phyloP scores from a whole-genome alignment of 2,888 invertebrate genomes.

The Cylloceria caligata region DNA sequence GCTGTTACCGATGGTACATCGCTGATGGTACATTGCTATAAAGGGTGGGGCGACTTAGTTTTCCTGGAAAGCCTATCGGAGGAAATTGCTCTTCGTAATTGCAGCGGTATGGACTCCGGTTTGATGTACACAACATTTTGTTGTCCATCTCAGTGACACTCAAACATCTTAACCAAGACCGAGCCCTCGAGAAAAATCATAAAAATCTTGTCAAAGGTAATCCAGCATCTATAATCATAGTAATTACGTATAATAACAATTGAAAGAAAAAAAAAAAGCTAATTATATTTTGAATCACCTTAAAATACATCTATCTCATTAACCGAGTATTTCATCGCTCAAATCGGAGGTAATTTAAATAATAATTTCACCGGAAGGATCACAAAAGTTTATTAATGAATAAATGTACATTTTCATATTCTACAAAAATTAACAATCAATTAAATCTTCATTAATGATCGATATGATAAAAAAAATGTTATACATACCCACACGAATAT shows the following conservation, averaged over 20 bases:
- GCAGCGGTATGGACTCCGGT: constrained; percentile 9
- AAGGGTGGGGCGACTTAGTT: constrained; percentile 62
- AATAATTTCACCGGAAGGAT: not conserved
- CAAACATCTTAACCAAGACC: constrained; percentile 1
- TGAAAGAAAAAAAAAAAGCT: not conserved
- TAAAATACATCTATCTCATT: no score
- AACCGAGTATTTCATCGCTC: not conserved
- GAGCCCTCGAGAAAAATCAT: not conserved
- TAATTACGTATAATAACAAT: not conserved
- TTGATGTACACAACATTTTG: not conserved
- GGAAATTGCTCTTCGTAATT: constrained; percentile 68
- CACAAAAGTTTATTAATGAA: not conserved
- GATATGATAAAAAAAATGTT: no score
- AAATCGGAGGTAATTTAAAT: not conserved
- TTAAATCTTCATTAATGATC: not conserved
- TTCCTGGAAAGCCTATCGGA: constrained; percentile 73
- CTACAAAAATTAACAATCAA: not conserved
- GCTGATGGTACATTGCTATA: constrained; percentile 23
- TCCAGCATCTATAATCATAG: not conserved
- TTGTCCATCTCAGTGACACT: constrained; percentile 21
- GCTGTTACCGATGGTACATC: no score
- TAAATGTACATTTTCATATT: no score
- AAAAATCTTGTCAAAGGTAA: not conserved
- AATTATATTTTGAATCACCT: not conserved
- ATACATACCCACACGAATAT: not conserved